Evolutionary conservation across 2,888 invertebrate genomes (phyloP).

Genomic region (Aphidoletes aphidimyza): DNA sequence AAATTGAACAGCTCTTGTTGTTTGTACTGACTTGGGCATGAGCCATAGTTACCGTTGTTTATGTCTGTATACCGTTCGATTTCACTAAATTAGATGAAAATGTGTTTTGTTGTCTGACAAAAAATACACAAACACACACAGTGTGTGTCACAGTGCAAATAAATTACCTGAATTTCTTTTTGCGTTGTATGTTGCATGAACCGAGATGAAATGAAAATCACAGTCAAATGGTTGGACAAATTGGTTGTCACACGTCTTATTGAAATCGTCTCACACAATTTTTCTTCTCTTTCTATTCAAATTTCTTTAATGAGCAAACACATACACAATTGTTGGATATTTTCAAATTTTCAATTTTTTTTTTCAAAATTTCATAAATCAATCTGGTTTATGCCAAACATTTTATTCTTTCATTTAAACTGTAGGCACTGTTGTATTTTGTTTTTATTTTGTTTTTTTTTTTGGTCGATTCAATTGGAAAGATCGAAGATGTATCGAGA

Average conservation of each 20-base stretch:
- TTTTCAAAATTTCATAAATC: no score
- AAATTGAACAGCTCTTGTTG: neutral
- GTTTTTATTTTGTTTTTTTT: no score
- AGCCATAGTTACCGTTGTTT: neutral
- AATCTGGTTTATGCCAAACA: no score
- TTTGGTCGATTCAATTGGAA: neutral
- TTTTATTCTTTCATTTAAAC: no score
- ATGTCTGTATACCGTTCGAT: neutral
- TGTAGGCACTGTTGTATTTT: no score
- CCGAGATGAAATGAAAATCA: neutral
- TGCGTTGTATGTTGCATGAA: slow-evolving; percentile 26
- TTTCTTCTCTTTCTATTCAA: no score
- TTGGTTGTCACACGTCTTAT: neutral
- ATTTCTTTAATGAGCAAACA: no score
- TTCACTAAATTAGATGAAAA: neutral
- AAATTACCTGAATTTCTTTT: slow-evolving; percentile 18
- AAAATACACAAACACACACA: neutral
- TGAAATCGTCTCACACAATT: neutral
- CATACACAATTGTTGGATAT: no score
- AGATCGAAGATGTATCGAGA: no score
- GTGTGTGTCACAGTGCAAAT: neutral
- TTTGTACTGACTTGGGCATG: neutral
- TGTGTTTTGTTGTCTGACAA: neutral
- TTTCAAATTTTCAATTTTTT: no score
- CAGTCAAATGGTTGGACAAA: neutral